Conservation (phyloP, 1,140 invertebrate genomes). For the Helicoverpa zea region DNA sequence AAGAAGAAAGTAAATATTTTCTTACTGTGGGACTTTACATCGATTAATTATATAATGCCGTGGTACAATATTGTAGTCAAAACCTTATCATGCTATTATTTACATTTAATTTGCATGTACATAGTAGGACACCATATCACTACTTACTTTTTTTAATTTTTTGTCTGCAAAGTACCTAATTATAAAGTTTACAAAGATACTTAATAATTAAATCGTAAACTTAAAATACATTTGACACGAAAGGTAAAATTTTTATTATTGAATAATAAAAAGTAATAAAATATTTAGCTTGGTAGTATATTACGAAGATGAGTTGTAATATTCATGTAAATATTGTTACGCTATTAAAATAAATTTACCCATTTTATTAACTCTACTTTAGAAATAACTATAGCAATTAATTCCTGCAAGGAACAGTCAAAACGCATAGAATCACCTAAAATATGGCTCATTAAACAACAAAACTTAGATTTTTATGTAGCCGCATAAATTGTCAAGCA, state of each 20-base stretch:
- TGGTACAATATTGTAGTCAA: not conserved
- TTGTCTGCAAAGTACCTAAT: not conserved
- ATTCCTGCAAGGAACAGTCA: not conserved
- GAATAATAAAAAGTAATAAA: not conserved
- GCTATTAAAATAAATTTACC: not conserved
- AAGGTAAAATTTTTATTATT: not conserved
- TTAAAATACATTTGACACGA: not conserved
- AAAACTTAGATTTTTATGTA: conserved; percentile 3
- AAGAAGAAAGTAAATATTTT: not conserved
- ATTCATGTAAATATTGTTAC: too few relatives aligned
- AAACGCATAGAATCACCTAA: conserved; percentile 7
- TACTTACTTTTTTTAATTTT: not conserved
- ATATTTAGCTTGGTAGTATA: too few relatives aligned
- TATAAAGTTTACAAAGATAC: not conserved
- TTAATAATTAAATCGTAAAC: not conserved
- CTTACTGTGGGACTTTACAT: not conserved
- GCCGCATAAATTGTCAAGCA: conserved; percentile 19
- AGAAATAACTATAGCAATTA: not conserved
- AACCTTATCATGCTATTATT: not conserved
- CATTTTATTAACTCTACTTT: not conserved
- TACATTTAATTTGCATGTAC: not conserved
- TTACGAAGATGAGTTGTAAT: too few relatives aligned
- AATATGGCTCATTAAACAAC: conserved; percentile 8
- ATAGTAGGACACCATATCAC: too few relatives aligned
- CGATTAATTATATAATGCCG: not conserved